phyloP scores from a whole-genome alignment of 2,888 invertebrate species.

The Aquatica leii region DNA sequence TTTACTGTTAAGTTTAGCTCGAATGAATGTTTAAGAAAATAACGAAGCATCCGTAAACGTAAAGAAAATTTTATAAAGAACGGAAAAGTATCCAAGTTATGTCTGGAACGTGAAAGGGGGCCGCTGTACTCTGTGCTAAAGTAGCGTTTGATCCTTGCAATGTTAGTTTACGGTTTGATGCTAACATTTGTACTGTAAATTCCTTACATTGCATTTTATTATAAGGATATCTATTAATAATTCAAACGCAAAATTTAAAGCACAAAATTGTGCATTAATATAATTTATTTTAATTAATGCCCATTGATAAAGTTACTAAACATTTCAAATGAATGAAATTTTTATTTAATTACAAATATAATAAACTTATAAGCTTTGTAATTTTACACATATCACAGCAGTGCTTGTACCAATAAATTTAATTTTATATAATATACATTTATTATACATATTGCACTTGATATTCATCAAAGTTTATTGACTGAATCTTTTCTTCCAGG shows the following conservation, averaged over 20 bases:
- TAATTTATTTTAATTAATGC: too few relatives aligned
- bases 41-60: conserved; percentile 14
- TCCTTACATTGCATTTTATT: conserved; percentile 26
- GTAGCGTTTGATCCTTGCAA: conserved; percentile 42
- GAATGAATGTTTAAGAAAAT: background rate
- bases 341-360: conserved; percentile 30
- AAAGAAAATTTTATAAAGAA: conserved; percentile 16
- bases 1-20: too few relatives aligned
- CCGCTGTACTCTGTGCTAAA: conserved; percentile 37
- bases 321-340: conserved; percentile 29
- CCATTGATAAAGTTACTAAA: conserved; percentile 13
- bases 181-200: conserved; percentile 30
- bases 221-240: conserved; percentile 29
- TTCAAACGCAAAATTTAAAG: conserved; percentile 9
- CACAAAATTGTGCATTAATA: too few relatives aligned
- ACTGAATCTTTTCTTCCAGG: too few relatives aligned
- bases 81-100: conserved; percentile 46
- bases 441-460: too few relatives aligned
- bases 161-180: conserved; percentile 34
- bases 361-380: conserved; percentile 14
- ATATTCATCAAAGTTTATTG: too few relatives aligned
- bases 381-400: conserved; percentile 24
- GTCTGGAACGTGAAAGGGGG: conserved; percentile 47
- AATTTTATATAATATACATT: too few relatives aligned
- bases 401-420: conserved; percentile 23